These are phyloP conservation scores for Ophioderma brevispina DNA, from an alignment of 35 echinoderm and acorn worm species.

Conservation along the genomic window DNA sequence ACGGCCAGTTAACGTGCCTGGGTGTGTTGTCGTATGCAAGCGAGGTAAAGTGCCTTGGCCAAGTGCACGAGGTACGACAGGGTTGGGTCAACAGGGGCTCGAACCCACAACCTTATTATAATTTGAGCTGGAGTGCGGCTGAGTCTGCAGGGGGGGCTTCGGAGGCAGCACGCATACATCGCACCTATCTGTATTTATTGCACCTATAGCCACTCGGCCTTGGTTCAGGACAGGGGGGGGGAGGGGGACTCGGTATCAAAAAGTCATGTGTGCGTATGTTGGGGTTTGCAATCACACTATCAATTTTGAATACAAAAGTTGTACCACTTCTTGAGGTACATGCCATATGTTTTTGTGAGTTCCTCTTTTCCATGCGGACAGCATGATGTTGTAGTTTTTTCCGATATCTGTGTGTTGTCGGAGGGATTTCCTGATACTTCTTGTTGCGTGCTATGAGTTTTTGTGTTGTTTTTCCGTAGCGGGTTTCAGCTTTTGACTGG, in stretches of 20 bases:
- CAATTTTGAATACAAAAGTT: neutral
- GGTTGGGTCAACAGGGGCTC: too few relatives aligned
- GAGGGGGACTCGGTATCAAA: neutral
- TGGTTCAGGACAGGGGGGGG: too few relatives aligned
- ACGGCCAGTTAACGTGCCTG: too few relatives aligned
- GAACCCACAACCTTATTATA: too few relatives aligned
- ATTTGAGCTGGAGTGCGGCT: too few relatives aligned
- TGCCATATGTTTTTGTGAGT: slow-evolving; percentile 30
- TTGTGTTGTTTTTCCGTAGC: neutral
- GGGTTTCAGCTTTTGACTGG: neutral
- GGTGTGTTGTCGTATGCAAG: too few relatives aligned
- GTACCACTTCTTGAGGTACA: slow-evolving; percentile 29
- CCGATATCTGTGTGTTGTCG: too few relatives aligned
- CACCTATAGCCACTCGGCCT: slow-evolving; percentile 22
- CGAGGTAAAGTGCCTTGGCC: too few relatives aligned
- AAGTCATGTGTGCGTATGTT: slow-evolving; percentile 15
- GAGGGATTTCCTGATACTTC: slow-evolving; percentile 22
- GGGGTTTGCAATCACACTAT: neutral
- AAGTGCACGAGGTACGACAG: too few relatives aligned
- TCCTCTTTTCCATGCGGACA: slow-evolving; percentile 9
- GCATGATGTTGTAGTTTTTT: slow-evolving; percentile 4
- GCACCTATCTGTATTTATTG: slow-evolving; percentile 35
- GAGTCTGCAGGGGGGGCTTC: too few relatives aligned
- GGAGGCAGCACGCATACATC: too few relatives aligned
- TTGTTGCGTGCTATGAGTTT: slow-evolving; percentile 15